A percentile compares a stretch with the other conserved stretches of the same genome.
These are phyloP conservation scores for Drosophila ironensis DNA, from an alignment of 1,140 invertebrate species.

Conservation along the genomic window DNA sequence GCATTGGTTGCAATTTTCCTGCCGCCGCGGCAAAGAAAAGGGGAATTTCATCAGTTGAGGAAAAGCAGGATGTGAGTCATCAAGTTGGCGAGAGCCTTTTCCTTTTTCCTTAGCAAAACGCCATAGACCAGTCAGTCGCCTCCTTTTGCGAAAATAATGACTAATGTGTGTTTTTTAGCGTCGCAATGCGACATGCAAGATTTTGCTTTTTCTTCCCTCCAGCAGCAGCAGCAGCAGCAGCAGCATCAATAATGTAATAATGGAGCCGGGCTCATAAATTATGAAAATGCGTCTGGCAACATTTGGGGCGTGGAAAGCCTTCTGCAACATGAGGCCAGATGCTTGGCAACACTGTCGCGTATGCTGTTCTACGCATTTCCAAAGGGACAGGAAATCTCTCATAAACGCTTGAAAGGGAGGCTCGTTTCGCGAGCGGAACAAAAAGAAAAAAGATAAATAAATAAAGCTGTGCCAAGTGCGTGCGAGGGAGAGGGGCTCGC, in stretches of 20 bases:
- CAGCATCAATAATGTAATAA: conserved; percentile 37
- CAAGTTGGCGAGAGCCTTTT: conserved; percentile 19
- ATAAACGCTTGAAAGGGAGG: conserved; percentile 60
- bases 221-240: no score
- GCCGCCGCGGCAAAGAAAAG: neutral
- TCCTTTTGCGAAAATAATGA: conserved; percentile 4
- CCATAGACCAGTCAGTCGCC: neutral
- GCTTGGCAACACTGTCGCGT: conserved; percentile 50
- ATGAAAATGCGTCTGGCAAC: conserved; percentile 72
- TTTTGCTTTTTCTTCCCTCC: neutral
- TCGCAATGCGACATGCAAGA: conserved; percentile 40
- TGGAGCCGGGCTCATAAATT: conserved; percentile 55
- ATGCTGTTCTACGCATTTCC: neutral
- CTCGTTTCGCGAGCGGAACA: conserved; percentile 40
- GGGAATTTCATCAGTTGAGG: conserved; percentile 38
- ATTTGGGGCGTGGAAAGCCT: conserved; percentile 30
- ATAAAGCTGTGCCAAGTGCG: conserved; percentile 37
- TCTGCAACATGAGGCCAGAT: no score
- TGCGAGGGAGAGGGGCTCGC: conserved; percentile 5
- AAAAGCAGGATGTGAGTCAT: conserved; percentile 53
- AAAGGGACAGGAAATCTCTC: conserved; percentile 35
- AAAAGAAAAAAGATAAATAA: conserved; percentile 27
- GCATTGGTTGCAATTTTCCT: conserved; percentile 26
- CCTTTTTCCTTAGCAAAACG: neutral
- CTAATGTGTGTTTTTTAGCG: conserved; percentile 13